Percentiles rank a stretch among this genome's conserved stretches.
Evolutionary conservation across 2,888 invertebrate species (phyloP).

Genomic region (Colostygia pectinataria): DNA sequence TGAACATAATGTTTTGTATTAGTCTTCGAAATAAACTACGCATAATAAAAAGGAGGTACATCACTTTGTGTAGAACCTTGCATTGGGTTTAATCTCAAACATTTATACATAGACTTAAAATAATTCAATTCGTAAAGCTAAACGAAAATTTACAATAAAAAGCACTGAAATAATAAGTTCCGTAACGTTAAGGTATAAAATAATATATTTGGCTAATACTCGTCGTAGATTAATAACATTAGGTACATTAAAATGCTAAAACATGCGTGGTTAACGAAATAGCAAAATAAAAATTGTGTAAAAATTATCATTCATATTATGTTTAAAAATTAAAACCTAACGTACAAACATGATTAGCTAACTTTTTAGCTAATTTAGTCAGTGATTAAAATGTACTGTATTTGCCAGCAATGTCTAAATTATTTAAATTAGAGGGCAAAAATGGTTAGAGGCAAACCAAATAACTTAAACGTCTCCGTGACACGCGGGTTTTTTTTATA

Average conservation of each 20-base stretch:
- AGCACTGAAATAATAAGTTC: slow-evolving; percentile 9
- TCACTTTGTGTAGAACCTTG: slow-evolving; percentile 61
- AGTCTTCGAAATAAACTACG: slow-evolving; percentile 57
- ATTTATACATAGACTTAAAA: slow-evolving; percentile 15
- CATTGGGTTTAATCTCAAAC: slow-evolving; percentile 56
- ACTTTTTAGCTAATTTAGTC: too few relatives aligned
- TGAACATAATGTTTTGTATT: slow-evolving; percentile 55
- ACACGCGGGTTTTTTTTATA: too few relatives aligned
- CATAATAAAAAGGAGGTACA: slow-evolving; percentile 67
- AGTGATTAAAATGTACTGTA: too few relatives aligned
- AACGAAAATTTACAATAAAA: slow-evolving; percentile 16
- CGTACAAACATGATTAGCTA: neutral
- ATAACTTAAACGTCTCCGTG: too few relatives aligned
- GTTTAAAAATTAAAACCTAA: slow-evolving; percentile 27
- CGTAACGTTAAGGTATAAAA: slow-evolving; percentile 7
- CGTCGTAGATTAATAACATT: neutral
- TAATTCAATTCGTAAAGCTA: neutral
- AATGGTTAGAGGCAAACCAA: too few relatives aligned
- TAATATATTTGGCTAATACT: slow-evolving; percentile 23
- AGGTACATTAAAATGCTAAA: slow-evolving; percentile 17
- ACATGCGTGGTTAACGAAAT: slow-evolving; percentile 1
- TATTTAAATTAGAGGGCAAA: too few relatives aligned
- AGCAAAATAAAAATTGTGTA: neutral
- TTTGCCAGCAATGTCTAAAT: too few relatives aligned
- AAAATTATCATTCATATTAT: too few relatives aligned